Conservation (phyloP, 2,797 vertebrate species). For the Acrossocheilus fasciatus region DNA sequence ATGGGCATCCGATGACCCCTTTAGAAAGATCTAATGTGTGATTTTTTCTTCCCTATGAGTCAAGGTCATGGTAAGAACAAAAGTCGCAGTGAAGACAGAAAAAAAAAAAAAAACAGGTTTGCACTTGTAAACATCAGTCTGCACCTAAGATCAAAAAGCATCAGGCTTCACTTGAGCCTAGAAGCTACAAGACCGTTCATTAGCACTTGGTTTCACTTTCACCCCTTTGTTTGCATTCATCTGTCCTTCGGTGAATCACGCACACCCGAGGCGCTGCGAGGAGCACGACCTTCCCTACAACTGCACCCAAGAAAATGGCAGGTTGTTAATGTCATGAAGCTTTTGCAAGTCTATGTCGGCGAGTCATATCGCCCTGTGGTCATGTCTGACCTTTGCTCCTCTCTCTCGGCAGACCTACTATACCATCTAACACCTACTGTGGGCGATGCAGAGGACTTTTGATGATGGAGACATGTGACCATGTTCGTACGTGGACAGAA, state of each 20-base stretch:
- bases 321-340: constrained; percentile 68
- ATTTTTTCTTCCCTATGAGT: neutral
- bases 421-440: constrained; percentile 46
- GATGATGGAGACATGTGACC: constrained; percentile 38
- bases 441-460: constrained; percentile 5
- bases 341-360: constrained; percentile 34
- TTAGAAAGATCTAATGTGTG: neutral
- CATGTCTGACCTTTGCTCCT: constrained; percentile 45
- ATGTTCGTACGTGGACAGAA: neutral
- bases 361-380: constrained; percentile 42
- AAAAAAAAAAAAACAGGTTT: constrained; percentile 23
- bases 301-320: constrained; percentile 66
- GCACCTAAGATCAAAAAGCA: constrained; percentile 42
- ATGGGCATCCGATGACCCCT: no score
- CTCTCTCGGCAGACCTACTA: constrained; percentile 29
- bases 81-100: constrained; percentile 59
- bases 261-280: constrained; percentile 64
- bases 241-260: constrained; percentile 62
- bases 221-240: constrained; percentile 43
- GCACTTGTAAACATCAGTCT: constrained; percentile 61
- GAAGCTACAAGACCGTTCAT: constrained; percentile 14
- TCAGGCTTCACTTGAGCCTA: constrained; percentile 62
- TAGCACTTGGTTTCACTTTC: constrained; percentile 32
- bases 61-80: constrained; percentile 6
- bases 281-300: constrained; percentile 74